Evolutionary conservation across 2,113 vertebrate species (phyloP), one percentile per base, ranked within the genome.

Genomic region (Alaudala cheleensis): DNA sequence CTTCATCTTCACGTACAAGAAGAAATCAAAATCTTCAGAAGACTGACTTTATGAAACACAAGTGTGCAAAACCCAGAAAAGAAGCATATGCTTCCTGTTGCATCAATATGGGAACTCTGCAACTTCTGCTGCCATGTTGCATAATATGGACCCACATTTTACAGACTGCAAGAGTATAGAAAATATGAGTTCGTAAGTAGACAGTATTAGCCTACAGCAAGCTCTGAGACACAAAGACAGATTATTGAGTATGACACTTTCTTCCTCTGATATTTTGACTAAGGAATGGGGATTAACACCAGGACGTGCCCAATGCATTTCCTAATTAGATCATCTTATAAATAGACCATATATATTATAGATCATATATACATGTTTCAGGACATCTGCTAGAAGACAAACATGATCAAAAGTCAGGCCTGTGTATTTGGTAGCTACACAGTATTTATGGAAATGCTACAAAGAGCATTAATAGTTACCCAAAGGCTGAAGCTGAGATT

Each of bases 71-170:
- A 37, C 22, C n/a, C 42, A 13, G 44, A 50, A 71, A 74, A 62
- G 16, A 57, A 58, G 33, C 5, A 9, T 26, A 21, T 21, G 33
- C 7, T 73, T 93, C 60, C 42, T 78, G 14, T 31, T 88, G 34
- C 28, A 45, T 17, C 0, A 0, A 45, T 37, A 62, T 1, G 0
- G 51, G 28, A 84, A 53, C 37, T n/a, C 5, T 62, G 33, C 47
- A 74, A 71, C 25, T 62, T 58, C 69, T 81, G 21, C 42, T 53
- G 42, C 34, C 15, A 13, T 5, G 7, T 53, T 76, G 53, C 45
- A 40, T 69, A 84, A 66, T 10, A 20, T 9, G 22, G 25, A 31
- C 8, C 51, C 81, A 31, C 17, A 54, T 58, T 82, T 62, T 67
- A 67, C 10, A 79, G 86, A 40, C 44, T 45, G 21, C 14, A 64